Conservation (phyloP, 37 sponge, comb jelly and placozoan genomes). For the Axinella damicornis region DNA sequence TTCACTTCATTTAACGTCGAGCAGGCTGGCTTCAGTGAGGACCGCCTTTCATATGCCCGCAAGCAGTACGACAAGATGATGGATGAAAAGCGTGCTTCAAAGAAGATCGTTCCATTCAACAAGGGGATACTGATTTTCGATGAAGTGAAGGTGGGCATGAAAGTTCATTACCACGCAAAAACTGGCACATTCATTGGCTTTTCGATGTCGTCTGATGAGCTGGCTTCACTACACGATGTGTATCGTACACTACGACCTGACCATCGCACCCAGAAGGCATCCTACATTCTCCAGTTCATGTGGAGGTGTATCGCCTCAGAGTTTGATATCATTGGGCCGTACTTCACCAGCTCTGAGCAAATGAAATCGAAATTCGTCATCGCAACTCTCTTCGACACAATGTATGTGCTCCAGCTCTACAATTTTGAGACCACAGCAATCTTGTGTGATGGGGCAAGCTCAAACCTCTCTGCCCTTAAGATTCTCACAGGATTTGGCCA, state of each 20-base stretch:
- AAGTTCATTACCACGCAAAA: no score
- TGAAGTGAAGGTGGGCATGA: no score
- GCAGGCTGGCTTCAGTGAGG: not conserved
- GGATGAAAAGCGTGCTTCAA: no score
- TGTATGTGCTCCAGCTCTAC: not conserved
- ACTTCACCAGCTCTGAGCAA: not conserved
- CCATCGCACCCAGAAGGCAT: conserved; percentile 1
- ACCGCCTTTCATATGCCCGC: no score
- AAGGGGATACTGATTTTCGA: no score
- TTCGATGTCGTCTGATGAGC: conserved; percentile 28
- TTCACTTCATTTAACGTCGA: not conserved
- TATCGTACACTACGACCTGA: conserved; percentile 5
- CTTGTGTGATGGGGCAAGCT: not conserved
- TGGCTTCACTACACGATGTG: no score
- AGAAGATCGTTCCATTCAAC: no score
- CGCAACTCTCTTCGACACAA: not conserved
- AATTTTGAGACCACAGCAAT: not conserved
- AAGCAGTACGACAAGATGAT: no score
- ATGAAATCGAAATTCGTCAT: not conserved
- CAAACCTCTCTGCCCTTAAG: not conserved
- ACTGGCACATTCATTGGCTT: conserved; percentile 21
- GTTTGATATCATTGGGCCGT: not conserved
- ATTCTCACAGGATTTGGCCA: not conserved
- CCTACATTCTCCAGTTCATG: not conserved
- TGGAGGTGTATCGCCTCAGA: not conserved